Percentiles rank a stretch among this genome's conserved stretches.
phyloP scores from a whole-genome alignment of 2,888 invertebrate species.

The Cancer borealis region DNA sequence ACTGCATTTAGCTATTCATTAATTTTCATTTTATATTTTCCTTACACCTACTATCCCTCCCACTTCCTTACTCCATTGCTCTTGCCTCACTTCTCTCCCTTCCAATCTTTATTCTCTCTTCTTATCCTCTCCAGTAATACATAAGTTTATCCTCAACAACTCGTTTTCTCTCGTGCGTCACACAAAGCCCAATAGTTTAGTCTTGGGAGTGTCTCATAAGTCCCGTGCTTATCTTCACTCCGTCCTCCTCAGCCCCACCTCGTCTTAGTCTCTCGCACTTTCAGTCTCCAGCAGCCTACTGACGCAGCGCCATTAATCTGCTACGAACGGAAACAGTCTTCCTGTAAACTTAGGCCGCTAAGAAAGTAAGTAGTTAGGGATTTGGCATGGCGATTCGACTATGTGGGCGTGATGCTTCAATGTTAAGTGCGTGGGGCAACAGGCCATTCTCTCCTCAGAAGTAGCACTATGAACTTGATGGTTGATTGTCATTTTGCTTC shows the following conservation, averaged over 20 bases:
- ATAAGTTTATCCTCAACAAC: conserved; percentile 2
- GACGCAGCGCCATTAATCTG: conserved; percentile 12
- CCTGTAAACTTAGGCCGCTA: not conserved
- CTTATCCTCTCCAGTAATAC: not conserved
- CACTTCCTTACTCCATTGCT: not conserved
- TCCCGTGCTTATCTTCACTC: conserved; percentile 1
- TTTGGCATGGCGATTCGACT: too few relatives aligned
- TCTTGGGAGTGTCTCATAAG: not conserved
- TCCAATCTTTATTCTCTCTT: not conserved
- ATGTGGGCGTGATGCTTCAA: too few relatives aligned
- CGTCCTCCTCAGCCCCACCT: conserved; percentile 4
- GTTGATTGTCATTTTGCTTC: too few relatives aligned
- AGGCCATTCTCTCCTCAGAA: too few relatives aligned
- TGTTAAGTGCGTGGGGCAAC: too few relatives aligned
- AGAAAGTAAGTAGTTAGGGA: not conserved
- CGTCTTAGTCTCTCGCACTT: not conserved
- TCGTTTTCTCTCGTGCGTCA: conserved; percentile 12
- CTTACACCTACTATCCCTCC: not conserved
- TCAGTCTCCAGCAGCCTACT: conserved; percentile 12
- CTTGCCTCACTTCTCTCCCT: not conserved
- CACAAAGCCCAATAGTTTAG: conserved; percentile 12
- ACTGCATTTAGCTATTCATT: not conserved
- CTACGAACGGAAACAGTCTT: not conserved
- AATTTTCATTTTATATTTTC: not conserved
- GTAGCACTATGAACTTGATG: too few relatives aligned